Evolutionary conservation across 2,797 vertebrate genomes (phyloP), one percentile per base, ranked within the genome.

Genomic region (Pipistrellus nathusii): DNA sequence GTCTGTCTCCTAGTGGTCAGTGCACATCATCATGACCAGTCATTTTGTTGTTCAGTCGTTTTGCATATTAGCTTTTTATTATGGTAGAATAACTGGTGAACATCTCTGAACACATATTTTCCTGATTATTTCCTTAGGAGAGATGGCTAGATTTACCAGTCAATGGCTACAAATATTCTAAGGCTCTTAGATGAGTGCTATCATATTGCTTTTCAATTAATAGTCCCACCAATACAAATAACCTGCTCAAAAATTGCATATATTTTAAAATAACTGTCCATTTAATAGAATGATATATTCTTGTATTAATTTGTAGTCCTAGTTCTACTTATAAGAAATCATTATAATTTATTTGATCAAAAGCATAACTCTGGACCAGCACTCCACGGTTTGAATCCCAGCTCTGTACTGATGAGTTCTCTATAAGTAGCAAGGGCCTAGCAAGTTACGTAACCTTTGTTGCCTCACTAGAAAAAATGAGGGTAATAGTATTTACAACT

Each of bases 101-200:
- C 20, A 88, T 66, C 17, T 25, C 82, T 78, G 57, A 91, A 78
- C 64, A 90, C 3, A 62, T 64, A 80, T 76, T 73, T 93, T 94
- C 69, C 66, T 75, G 48, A 86, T 80, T 84, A 86, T 62, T 84
- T 92, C 66, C 71, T 90, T 87, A 81, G 35, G 4, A 84, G 57
- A 94, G 46, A 78, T 1, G 75, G 21, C 30, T n/a, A 84, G 41
- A 55, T 59, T 46, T 73, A 83, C 12, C 25, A 55, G 32, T 13
- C 75, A 72, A 77, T 88, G 30, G 71, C 71, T 32, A 91, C 9
- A 25, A 77, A 15, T 88, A 88, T 59, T 86, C 73, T 25, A 94
- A 86, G 81, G 78, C 38, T 86, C 53, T 44, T 9, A 8, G 21
- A 81, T 83, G 57, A 81, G 23, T 51, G 15, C 66, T 81, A 64